A percentile compares a stretch with the other conserved stretches of the same genome.
Evolutionary conservation across 1,140 invertebrate genomes (phyloP).

Genomic region (Drosophila leontia): DNA sequence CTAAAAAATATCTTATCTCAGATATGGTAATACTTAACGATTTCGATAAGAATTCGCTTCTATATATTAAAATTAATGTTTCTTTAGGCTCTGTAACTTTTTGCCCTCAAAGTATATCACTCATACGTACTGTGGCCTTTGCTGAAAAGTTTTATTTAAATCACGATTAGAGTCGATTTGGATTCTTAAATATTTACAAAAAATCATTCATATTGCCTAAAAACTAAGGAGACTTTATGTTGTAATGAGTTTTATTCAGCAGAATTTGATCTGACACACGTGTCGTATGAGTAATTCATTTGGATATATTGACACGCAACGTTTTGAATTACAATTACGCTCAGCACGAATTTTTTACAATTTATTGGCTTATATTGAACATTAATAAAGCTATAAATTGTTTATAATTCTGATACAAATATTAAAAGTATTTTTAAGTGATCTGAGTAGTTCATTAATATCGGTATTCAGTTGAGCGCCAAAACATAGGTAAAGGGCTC

Average conservation of each 20-base stretch:
- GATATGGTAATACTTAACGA: neutral
- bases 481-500: no score
- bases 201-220: no score
- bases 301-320: neutral
- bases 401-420: neutral
- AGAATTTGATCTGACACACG: neutral
- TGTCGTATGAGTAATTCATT: conserved; percentile 3
- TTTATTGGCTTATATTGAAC: neutral
- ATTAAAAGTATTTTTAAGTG: no score
- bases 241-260: neutral
- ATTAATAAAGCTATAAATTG: neutral
- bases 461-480: no score
- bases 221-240: neutral
- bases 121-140: conserved; percentile 3
- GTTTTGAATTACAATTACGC: neutral
- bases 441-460: no score
- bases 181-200: neutral
- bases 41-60: neutral
- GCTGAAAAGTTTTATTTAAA: neutral
- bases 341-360: neutral
- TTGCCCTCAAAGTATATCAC: neutral
- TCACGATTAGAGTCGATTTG: no score
- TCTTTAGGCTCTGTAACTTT: neutral
- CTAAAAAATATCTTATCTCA: neutral
- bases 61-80: neutral